A percentile compares a stretch with the other conserved stretches of the same genome.
Evolutionary conservation across 2,888 invertebrate species (phyloP).

Genomic region (Trichacis sp.): DNA sequence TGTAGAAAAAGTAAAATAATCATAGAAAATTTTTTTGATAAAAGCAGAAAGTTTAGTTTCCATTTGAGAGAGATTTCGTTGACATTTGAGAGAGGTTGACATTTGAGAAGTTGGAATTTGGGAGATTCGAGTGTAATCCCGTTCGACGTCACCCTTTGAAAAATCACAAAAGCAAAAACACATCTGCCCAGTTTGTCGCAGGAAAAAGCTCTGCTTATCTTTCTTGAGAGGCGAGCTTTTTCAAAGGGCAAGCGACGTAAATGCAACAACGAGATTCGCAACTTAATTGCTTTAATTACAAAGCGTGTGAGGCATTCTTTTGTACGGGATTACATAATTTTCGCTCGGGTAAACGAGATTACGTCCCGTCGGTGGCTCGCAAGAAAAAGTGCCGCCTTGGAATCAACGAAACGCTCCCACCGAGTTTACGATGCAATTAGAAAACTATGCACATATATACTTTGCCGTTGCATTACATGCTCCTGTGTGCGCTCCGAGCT

Average conservation of each 20-base stretch:
- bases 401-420: not conserved
- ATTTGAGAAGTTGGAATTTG: too few species aligned
- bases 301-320: not conserved
- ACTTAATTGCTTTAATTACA: not conserved
- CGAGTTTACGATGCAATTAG: slow-evolving; percentile 8
- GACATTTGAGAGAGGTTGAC: too few species aligned
- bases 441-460: not conserved
- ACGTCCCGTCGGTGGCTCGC: not conserved
- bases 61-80: too few species aligned
- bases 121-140: too few species aligned
- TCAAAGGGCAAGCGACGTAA: not conserved
- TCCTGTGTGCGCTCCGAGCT: not conserved
- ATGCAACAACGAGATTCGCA: not conserved
- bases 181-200: too few species aligned
- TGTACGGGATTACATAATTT: not conserved
- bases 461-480: not conserved
- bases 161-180: too few species aligned
- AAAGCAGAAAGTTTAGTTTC: too few species aligned
- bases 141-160: too few species aligned
- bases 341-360: not conserved
- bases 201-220: too few species aligned
- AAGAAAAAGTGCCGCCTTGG: not conserved
- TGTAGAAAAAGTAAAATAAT: too few species aligned
- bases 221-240: too few species aligned
- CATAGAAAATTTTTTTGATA: too few species aligned